Conservation (phyloP, 2,113 vertebrate species). For the Arizona elegans region DNA sequence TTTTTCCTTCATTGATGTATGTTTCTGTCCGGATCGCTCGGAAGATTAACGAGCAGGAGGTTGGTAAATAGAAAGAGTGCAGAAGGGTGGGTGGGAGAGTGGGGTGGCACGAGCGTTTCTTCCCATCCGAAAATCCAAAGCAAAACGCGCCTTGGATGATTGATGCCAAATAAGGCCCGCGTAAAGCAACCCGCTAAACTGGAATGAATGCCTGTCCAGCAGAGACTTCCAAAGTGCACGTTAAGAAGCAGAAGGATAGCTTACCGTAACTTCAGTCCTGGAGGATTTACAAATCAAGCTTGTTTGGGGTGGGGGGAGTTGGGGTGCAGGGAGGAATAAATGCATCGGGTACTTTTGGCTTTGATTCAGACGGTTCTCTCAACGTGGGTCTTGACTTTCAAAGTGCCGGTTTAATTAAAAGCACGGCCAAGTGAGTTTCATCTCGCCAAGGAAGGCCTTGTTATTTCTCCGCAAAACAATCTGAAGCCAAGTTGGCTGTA, state of each 20-base stretch:
- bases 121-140: constrained; percentile 62
- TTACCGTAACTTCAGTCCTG: constrained; percentile 45
- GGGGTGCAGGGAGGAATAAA: not conserved
- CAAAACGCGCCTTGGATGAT: constrained; percentile 64
- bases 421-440: constrained; percentile 45
- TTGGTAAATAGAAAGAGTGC: not conserved
- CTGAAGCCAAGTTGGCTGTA: not conserved
- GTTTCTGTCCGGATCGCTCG: constrained; percentile 48
- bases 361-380: constrained; percentile 59
- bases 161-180: constrained; percentile 62
- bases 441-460: not conserved
- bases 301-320: not conserved
- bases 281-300: constrained; percentile 59
- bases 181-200: constrained; percentile 60
- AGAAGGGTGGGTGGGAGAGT: not conserved
- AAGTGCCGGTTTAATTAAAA: constrained; percentile 23
- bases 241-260: constrained; percentile 61
- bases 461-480: not conserved
- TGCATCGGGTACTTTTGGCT: constrained; percentile 10
- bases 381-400: constrained; percentile 52
- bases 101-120: constrained; percentile 48
- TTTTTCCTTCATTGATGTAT: constrained; percentile 51
- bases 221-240: constrained; percentile 63
- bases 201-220: constrained; percentile 57
- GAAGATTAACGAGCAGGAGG: constrained; percentile 27